Conservation (phyloP, 2,888 invertebrate species). For the Scaptomyza parva region DNA sequence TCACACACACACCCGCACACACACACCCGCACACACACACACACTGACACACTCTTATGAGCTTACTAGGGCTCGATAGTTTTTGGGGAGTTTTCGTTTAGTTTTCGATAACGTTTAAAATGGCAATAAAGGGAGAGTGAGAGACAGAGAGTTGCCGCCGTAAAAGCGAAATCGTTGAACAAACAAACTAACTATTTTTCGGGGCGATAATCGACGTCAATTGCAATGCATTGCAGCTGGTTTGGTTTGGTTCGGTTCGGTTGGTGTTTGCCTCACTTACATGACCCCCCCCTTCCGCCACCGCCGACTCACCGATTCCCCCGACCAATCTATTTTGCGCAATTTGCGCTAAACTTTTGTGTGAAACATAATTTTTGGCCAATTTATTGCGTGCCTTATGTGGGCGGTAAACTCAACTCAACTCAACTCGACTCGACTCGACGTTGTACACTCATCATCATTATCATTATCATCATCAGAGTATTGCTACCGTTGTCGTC, state of each 20-base stretch:
- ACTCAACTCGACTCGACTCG: constrained; percentile 16
- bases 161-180: constrained; percentile 60
- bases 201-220: constrained; percentile 78
- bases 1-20: constrained; percentile 17
- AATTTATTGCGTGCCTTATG: constrained; percentile 61
- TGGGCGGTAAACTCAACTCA: constrained; percentile 37
- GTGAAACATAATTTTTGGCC: constrained; percentile 72
- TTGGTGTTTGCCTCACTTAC: constrained; percentile 7
- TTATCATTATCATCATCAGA: constrained; percentile 36
- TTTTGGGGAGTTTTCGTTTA: constrained; percentile 69
- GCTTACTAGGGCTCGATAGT: constrained; percentile 55
- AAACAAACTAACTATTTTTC: constrained; percentile 74
- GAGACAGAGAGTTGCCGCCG: constrained; percentile 4
- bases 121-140: constrained; percentile 56
- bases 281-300: not conserved
- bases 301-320: no score
- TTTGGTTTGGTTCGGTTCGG: constrained; percentile 6
- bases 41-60: constrained; percentile 24
- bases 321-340: no score
- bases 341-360: constrained; percentile 77
- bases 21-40: constrained; percentile 20
- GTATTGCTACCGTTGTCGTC: no score
- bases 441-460: constrained; percentile 19
- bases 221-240: constrained; percentile 59
- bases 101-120: constrained; percentile 81